Evolutionary conservation across 2,113 vertebrate species (phyloP), one percentile per base, ranked within the genome.

Genomic region (Scatophagus argus): DNA sequence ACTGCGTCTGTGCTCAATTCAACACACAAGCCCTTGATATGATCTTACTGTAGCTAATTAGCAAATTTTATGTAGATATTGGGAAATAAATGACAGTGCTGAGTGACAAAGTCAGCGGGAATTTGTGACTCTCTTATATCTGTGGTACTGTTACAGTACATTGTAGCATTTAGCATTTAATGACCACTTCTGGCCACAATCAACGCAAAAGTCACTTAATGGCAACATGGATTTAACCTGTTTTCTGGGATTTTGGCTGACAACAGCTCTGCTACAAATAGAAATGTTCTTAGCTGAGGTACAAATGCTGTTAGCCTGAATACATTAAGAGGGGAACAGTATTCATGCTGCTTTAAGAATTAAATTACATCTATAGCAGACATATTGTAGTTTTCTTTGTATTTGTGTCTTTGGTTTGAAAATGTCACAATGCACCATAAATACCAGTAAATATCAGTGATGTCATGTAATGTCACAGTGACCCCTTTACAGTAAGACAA

Each of bases 381-480:
- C 17, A 29, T 10, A 63, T 0, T 36, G 21, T 21, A 12, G n/a
- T 56, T 56, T 21, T 21, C 38, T 54, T 36, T 36, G 34, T 1
- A 44, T 23, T 5, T n/a, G 27, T 29, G 14, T 0, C 32, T 56
- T 43, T 51, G 44, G 66, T 60, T 44, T 41, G 29, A 76, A 82
- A 83, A 79, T 69, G 75, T 62, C 70, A 64, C 32, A 16, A 46
- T 25, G 36, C 0, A 25, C 54, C 38, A 73, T 52, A 68, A 81
- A 74, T 51, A 79, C 64, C 51, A 70, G 64, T 79, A 64, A 84
- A 85, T 78, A 78, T 43, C 38, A 67, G 32, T 19, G 55, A 55
- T 77, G 77, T 74, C 56, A 44, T 29, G 27, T 77, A 64, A 69
- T 81, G 67, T 47, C 58, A 74, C 41, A 31, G 47, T 61, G 58